Base-by-base conservation (phyloP, 1,140 invertebrate genomes). In the Glomeris maerens region DNA sequence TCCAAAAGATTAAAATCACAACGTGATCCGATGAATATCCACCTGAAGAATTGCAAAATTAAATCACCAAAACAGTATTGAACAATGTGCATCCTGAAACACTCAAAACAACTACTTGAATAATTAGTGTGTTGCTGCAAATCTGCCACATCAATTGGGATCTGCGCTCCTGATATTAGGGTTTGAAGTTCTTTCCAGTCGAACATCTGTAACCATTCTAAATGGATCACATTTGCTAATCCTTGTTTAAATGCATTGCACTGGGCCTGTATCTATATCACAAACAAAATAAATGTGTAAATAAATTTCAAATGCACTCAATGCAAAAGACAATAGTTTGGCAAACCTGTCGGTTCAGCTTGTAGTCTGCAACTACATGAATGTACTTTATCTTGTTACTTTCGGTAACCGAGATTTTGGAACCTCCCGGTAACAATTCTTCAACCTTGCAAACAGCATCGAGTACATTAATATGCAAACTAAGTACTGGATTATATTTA, bases 301-400 rank as follows among this genome's bases (percentile, higher is more conserved):
- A 25, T 10, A 27, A 52, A 20, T 1, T 27, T 21, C 45, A 14
- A 49, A 39, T 26, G 27, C 31, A 46, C 25, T n/a, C 7, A 51
- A 38, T 14, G 27, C n/a, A 10, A 2, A 38, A 27, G 23, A 49
- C 25, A 42, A 27, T 27, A 42, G 26, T 40, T 44, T 2, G 27
- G 53, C 51, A 54, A 52, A 72, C 69, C 72, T 94, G 90, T 60
- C 80, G 81, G 66, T 96, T 96, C 21, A 97, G 70, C 69, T 94
- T 94, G 59, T 90, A 95, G 72, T 97, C 89, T 1, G 93, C 91
- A 67, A 98, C 83, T 48, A 94, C 67, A 66, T 96, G 90, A 59
- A 98, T 90, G 62, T 98, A 98, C 66, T 97, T 91, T 63, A 96
- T 91, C 49, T 86, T 76, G 70, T 98, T 97, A 47, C 81, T 76